phyloP scores from a whole-genome alignment of 2,113 vertebrate genomes.

The Peromyscus maniculatus region DNA sequence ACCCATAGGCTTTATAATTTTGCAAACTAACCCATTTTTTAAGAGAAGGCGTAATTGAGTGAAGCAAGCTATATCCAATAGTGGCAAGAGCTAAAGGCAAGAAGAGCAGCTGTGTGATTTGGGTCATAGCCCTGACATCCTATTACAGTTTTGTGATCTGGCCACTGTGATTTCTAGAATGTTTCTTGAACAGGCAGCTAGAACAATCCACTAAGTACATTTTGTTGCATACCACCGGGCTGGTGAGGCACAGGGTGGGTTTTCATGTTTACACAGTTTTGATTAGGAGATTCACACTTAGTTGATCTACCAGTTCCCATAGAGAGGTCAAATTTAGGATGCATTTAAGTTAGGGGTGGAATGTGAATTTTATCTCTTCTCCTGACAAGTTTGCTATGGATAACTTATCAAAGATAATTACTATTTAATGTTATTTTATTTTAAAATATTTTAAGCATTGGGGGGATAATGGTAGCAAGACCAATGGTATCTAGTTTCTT shows the following conservation, averaged over 20 bases:
- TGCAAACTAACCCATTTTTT: neutral
- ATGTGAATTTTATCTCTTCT: neutral
- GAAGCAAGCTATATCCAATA: neutral
- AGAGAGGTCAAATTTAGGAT: neutral
- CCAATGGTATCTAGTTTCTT: neutral
- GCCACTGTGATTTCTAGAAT: neutral
- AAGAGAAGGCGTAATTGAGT: neutral
- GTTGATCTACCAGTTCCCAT: neutral
- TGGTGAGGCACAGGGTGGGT: neutral
- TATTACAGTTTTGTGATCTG: neutral
- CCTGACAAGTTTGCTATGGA: neutral
- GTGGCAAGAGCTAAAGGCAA: neutral
- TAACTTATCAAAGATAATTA: neutral
- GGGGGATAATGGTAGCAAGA: neutral
- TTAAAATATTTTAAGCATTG: slow-evolving; percentile 24
- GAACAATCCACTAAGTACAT: neutral
- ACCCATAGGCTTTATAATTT: neutral
- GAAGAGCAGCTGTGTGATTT: neutral
- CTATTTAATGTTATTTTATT: neutral
- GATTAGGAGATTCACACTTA: neutral
- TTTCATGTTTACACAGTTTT: neutral
- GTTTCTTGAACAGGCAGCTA: neutral
- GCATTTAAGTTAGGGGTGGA: neutral
- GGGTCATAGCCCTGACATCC: neutral
- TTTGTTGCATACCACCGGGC: neutral